phyloP scores from a whole-genome alignment of 2,797 vertebrate genomes.

The Cuculus canorus region DNA sequence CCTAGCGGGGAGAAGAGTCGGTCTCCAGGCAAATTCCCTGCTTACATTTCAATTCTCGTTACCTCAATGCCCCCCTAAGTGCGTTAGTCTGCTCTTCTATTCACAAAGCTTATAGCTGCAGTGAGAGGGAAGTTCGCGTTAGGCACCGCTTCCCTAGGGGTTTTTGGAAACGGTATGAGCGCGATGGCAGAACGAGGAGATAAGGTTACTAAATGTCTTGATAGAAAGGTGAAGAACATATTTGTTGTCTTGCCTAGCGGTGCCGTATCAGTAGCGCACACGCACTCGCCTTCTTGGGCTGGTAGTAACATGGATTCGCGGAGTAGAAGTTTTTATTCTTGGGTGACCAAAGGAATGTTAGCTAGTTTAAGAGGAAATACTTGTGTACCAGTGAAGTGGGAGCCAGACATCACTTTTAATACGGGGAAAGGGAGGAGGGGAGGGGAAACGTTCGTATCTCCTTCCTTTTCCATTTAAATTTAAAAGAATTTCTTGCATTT shows the following conservation, averaged over 20 bases:
- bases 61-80: neutral
- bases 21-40: neutral
- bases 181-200: neutral
- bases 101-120: neutral
- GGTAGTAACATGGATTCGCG: neutral
- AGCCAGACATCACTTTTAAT: neutral
- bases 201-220: neutral
- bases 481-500: neutral
- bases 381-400: neutral
- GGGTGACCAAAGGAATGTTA: neutral
- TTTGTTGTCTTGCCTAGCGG: neutral
- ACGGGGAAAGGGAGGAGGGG: neutral
- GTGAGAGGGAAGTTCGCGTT: neutral
- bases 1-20: constrained; percentile 47
- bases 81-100: neutral
- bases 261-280: neutral
- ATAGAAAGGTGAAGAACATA: neutral
- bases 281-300: neutral
- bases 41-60: neutral
- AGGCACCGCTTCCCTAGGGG: neutral
- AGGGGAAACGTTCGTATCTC: neutral
- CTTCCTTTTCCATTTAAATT: neutral
- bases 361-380: neutral
- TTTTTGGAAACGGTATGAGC: neutral
- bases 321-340: neutral